Conservation (phyloP, 2,797 vertebrate genomes). For the Xiphophorus birchmanni region DNA sequence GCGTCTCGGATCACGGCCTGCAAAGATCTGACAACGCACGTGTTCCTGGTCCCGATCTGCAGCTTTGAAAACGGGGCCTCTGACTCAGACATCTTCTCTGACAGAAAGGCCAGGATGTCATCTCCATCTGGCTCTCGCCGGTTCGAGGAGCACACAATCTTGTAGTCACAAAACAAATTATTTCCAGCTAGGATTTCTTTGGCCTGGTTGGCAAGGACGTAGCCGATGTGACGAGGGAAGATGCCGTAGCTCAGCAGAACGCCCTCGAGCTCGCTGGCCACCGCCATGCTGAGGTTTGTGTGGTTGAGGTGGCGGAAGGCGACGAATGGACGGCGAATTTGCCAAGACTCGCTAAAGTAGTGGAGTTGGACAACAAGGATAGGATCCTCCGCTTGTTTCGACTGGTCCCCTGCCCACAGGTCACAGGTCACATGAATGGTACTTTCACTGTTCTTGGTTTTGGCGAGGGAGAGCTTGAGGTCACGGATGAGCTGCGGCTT, state of each 20-base stretch:
- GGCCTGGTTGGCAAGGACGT: conserved; percentile 76
- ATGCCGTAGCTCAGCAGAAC: conserved; percentile 82
- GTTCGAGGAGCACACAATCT: conserved; percentile 71
- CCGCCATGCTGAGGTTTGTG: conserved; percentile 50
- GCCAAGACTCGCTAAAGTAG: conserved; percentile 77
- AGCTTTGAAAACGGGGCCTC: conserved; percentile 68
- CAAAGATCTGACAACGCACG: conserved; percentile 69
- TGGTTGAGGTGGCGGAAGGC: conserved; percentile 77
- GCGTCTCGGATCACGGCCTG: conserved; percentile 81
- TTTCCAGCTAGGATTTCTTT: conserved; percentile 73
- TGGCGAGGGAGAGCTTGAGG: conserved; percentile 70
- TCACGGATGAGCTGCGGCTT: conserved; percentile 82
- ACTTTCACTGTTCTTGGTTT: conserved; percentile 39
- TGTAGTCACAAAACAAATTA: conserved; percentile 80
- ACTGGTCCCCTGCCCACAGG: conserved; percentile 73
- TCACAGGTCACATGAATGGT: conserved; percentile 78
- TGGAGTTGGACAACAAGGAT: conserved; percentile 79
- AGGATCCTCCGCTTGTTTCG: conserved; percentile 48
- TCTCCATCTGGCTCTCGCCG: conserved; percentile 75
- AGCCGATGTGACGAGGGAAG: conserved; percentile 78
- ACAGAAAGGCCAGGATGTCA: conserved; percentile 74
- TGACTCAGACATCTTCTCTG: conserved; percentile 57
- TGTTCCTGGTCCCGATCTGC: conserved; percentile 65
- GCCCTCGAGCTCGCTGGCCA: conserved; percentile 77
- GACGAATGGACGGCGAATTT: conserved; percentile 74